Percentiles rank a stretch among this genome's conserved stretches.
These are phyloP conservation scores for Penaeus monodon DNA, from an alignment of 2,888 invertebrate species.

Conservation along the genomic window DNA sequence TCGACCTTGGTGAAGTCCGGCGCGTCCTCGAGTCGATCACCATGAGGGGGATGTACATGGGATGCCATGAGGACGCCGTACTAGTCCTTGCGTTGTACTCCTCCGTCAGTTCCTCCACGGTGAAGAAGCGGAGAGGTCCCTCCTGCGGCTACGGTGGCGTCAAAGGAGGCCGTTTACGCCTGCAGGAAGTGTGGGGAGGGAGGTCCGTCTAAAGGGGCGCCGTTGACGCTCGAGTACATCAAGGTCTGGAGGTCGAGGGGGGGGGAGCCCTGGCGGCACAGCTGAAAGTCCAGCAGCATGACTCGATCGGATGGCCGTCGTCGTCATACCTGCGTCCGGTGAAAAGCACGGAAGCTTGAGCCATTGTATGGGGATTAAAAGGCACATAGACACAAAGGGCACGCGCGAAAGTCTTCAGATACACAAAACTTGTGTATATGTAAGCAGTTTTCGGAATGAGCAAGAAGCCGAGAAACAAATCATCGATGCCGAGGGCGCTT, in stretches of 20 bases:
- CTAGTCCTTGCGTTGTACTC: background rate
- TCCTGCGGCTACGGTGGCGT: background rate
- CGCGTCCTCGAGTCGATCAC: background rate
- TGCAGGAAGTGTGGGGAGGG: background rate
- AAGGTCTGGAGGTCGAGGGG: constrained; percentile 29
- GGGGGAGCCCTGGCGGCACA: constrained; percentile 9
- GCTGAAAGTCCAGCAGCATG: constrained; percentile 39
- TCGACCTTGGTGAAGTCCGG: too few species aligned
- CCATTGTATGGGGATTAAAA: too few species aligned
- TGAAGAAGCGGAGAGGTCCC: background rate
- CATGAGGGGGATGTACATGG: background rate
- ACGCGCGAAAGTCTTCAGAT: too few species aligned
- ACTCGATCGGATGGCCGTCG: constrained; percentile 14
- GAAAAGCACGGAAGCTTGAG: background rate
- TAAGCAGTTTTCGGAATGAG: too few species aligned
- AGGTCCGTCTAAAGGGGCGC: constrained; percentile 1
- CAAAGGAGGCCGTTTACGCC: background rate
- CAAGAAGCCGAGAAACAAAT: too few species aligned
- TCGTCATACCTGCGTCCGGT: constrained; percentile 13
- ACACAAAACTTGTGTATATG: too few species aligned
- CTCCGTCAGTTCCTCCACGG: background rate
- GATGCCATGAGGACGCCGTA: background rate
- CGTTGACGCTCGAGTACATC: constrained; percentile 30
- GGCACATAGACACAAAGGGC: too few species aligned
- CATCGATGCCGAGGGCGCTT: too few species aligned